Conservation (phyloP, 1,140 invertebrate genomes). For the Drosophila subpulchrella region DNA sequence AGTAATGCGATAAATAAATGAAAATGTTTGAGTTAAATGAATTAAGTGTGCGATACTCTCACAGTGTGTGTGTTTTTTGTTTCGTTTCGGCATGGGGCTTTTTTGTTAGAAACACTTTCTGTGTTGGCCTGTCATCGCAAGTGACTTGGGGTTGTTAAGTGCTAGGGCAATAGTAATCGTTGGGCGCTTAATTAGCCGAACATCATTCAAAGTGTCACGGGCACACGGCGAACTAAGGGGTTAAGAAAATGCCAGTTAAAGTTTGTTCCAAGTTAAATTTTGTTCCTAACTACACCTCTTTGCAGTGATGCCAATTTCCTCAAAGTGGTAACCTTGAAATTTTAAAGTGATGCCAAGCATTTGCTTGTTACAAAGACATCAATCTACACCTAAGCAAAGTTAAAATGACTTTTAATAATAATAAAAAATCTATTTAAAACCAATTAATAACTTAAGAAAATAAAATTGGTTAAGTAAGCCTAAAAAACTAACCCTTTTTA, state of each 20-base stretch:
- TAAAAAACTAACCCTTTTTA: not conserved
- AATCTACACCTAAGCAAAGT: not conserved
- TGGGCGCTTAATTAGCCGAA: conserved; percentile 71
- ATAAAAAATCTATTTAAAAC: too few relatives aligned
- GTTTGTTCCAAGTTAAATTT: conserved; percentile 1
- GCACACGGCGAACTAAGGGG: conserved; percentile 33
- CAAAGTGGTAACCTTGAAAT: not conserved
- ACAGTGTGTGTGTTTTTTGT: conserved; percentile 5
- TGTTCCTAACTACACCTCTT: not conserved
- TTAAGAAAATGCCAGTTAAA: conserved; percentile 34
- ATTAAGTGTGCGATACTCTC: conserved; percentile 76
- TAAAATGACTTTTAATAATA: not conserved
- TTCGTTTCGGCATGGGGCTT: conserved; percentile 16
- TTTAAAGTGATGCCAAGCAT: too few relatives aligned
- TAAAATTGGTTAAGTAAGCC: not conserved
- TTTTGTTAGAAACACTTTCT: conserved; percentile 79
- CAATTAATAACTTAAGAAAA: not conserved
- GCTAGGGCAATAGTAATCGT: conserved; percentile 45
- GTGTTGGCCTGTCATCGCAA: conserved; percentile 74
- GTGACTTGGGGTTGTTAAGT: conserved; percentile 64
- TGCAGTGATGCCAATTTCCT: not conserved
- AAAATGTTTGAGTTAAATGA: conserved; percentile 83
- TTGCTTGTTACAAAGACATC: too few relatives aligned
- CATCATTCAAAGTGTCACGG: conserved; percentile 74
- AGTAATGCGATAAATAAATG: conserved; percentile 82